Evolutionary conservation across 2,113 vertebrate genomes (phyloP), one percentile per base, ranked within the genome.

Genomic region (Mustela lutreola): DNA sequence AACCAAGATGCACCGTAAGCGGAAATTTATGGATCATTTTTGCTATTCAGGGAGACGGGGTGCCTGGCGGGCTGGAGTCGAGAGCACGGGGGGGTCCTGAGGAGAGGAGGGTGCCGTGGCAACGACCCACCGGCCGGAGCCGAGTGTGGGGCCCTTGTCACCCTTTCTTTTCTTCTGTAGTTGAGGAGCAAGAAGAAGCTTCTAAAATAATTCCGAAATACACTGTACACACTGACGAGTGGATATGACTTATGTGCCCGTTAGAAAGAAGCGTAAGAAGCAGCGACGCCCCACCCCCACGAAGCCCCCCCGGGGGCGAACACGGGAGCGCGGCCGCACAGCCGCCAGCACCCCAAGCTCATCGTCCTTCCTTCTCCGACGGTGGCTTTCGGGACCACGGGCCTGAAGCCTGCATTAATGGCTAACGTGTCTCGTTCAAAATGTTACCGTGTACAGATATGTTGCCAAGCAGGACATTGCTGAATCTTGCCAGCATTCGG

Each of bases 311-410:
- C 11, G 2, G 42, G 18, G 65, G 11, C 8, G 3, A 24, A 19
- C 67, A 5, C 5, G 8, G 16, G 28, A 4, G 50, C 0, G 0
- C 16, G n/a, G 6, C 11, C 45, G 16, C 16, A 1, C 26, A 42
- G 42, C 42, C 14, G 22, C 53, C 16, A 2, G 31, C 4, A 18
- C 39, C 11, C 11, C 56, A 12, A 1, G 24, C 18, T 0, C 19
- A 2, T 33, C 1, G 14, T 28, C 19, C 21, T 26, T 19, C 28
- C 19, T 14, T 16, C 48, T 28, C 50, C 8, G 31, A 33, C 5
- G 9, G 79, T 5, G 5, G 42, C 18, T 62, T n/a, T 16, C 7
- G 7, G 24, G 36, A 60, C 22, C 75, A 10, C 50, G 24, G 65
- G 48, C 83, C 90, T 2, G 19, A 50, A 42, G 73, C 60, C 21